Percentiles rank a stretch among this genome's conserved stretches.
phyloP scores from a whole-genome alignment of 1,140 invertebrate species.

The Andricus grossulariae region DNA sequence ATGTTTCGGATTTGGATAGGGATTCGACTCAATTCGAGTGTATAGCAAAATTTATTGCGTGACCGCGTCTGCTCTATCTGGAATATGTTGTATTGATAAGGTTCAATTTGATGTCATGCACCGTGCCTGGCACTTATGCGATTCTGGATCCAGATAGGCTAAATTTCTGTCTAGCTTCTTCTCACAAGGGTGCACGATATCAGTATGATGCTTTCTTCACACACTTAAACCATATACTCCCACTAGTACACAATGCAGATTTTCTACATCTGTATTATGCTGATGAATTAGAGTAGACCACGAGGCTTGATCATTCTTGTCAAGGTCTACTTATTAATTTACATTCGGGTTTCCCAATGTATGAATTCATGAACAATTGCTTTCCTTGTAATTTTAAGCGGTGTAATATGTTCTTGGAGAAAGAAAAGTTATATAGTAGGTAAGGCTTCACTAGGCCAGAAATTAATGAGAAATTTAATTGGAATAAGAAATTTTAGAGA shows the following conservation, averaged over 20 bases:
- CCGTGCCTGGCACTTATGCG: slow-evolving; percentile 17
- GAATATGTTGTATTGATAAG: slow-evolving; percentile 11
- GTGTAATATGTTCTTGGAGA: no score
- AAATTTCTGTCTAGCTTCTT: slow-evolving; percentile 8
- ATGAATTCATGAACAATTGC: no score
- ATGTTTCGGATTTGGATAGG: background rate
- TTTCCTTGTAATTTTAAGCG: no score
- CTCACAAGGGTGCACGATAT: background rate
- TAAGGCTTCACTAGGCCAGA: no score
- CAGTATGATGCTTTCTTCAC: background rate
- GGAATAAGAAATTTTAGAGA: no score
- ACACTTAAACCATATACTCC: background rate
- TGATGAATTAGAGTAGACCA: no score
- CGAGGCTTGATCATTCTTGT: no score
- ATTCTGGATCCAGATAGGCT: background rate
- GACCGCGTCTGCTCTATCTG: slow-evolving; percentile 10
- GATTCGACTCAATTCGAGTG: background rate
- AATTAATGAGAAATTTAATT: no score
- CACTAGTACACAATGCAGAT: background rate
- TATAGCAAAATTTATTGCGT: slow-evolving; percentile 18
- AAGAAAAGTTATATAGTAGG: no score
- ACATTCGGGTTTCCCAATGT: no score
- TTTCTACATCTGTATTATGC: background rate
- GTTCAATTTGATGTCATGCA: slow-evolving; percentile 30
- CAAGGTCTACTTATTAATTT: no score